These are phyloP conservation scores for Acrocephalus scirpaceus DNA, from an alignment of 2,797 vertebrate species.

Conservation along the genomic window DNA sequence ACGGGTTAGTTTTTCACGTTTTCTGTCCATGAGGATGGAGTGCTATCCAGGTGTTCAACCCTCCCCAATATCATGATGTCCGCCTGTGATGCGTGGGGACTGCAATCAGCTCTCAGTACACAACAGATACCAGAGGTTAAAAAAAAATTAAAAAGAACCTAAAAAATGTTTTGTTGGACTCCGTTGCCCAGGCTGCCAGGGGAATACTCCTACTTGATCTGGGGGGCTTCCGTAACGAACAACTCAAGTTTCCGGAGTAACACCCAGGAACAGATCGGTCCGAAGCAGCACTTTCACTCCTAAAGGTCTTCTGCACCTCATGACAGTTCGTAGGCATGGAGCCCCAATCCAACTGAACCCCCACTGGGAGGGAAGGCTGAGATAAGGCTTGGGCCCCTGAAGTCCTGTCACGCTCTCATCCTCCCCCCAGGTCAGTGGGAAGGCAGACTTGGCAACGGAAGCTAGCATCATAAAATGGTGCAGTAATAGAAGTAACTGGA, in stretches of 20 bases:
- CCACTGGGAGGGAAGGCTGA: constrained; percentile 77
- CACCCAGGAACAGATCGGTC: constrained; percentile 51
- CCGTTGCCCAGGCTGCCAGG: constrained; percentile 82
- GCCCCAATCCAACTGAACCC: constrained; percentile 76
- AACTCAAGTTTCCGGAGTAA: constrained; percentile 59
- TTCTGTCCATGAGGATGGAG: constrained; percentile 59
- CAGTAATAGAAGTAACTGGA: constrained; percentile 89
- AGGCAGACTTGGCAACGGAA: constrained; percentile 86
- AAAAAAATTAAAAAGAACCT: constrained; percentile 80
- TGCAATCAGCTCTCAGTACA: constrained; percentile 74
- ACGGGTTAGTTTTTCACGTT: constrained; percentile 51
- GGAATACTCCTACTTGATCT: constrained; percentile 76
- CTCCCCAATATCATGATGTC: constrained; percentile 51
- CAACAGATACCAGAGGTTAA: constrained; percentile 77
- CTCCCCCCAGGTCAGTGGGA: constrained; percentile 75
- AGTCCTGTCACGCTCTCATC: constrained; percentile 74
- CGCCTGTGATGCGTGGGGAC: constrained; percentile 63
- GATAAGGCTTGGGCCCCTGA: constrained; percentile 82
- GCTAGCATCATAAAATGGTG: constrained; percentile 89
- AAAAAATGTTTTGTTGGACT: constrained; percentile 80
- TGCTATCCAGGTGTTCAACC: constrained; percentile 51
- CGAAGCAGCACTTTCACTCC: constrained; percentile 59
- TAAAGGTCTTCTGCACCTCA: constrained; percentile 69
- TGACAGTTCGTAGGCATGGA: constrained; percentile 66
- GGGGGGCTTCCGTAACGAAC: constrained; percentile 64